A percentile compares a stretch with the other conserved stretches of the same genome.
Evolutionary conservation across 2,888 invertebrate genomes (phyloP).

Genomic region (Allophyes oxyacanthae): DNA sequence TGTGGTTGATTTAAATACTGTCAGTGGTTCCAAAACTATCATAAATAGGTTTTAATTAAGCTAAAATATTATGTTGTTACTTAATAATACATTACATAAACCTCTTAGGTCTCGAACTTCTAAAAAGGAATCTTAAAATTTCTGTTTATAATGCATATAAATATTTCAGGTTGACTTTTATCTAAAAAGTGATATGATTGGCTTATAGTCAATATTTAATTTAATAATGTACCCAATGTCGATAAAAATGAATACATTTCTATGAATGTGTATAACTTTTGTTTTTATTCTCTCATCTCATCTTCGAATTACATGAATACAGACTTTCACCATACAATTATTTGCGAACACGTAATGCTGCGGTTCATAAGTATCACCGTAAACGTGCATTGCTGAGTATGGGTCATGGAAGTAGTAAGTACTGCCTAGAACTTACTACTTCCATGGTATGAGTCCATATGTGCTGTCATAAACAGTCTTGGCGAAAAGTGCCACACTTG

Average conservation of each 20-base stretch:
- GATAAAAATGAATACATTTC: slow-evolving; percentile 79
- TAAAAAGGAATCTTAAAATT: slow-evolving; percentile 39
- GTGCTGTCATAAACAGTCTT: too few species aligned
- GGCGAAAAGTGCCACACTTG: too few species aligned
- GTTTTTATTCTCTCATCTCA: slow-evolving; percentile 33
- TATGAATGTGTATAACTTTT: slow-evolving; percentile 67
- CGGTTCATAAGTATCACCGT: too few species aligned
- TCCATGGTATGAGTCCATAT: too few species aligned
- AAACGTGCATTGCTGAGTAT: too few species aligned
- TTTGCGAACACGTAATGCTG: too few species aligned
- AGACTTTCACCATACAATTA: too few species aligned
- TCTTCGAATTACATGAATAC: background rate
- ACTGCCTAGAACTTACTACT: too few species aligned
- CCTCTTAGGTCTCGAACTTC: slow-evolving; percentile 21
- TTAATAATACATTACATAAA: slow-evolving; percentile 40
- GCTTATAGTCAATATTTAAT: slow-evolving; percentile 54
- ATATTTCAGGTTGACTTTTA: slow-evolving; percentile 37
- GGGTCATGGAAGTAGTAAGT: too few species aligned
- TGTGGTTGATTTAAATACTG: slow-evolving; percentile 47
- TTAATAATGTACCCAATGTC: slow-evolving; percentile 76
- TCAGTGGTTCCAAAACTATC: slow-evolving; percentile 59
- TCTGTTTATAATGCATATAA: slow-evolving; percentile 30
- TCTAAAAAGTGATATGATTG: slow-evolving; percentile 59
- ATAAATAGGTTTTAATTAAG: slow-evolving; percentile 55
- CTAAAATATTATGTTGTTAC: slow-evolving; percentile 58